Evolutionary conservation across 2,113 vertebrate genomes (phyloP), one percentile per base, ranked within the genome.

Genomic region (Leiothrix lutea): DNA sequence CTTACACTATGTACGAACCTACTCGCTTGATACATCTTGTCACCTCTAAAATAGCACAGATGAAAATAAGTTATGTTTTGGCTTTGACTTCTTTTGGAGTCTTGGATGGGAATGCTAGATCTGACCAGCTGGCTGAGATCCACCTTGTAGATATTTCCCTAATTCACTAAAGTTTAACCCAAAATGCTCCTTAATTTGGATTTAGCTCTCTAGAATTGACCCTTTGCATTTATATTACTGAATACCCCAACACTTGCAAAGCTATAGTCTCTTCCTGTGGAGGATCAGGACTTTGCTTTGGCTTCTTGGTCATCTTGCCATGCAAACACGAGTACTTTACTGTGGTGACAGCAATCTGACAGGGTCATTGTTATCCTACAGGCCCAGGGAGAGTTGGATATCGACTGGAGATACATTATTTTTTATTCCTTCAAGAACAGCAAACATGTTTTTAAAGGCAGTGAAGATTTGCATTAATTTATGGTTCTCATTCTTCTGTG

Each of bases 21-120:
- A 58, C 67, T 90, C 22, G 5, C 82, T 90, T 93, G 94, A 88
- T 90, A 51, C 75, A 74, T 96, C 92, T 97, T 66, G 5, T 94
- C 91, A 74, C 88, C 21, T 80, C 86, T 94, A 97, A 97, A 97
- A 97, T 95, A 97, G 94, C 82, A 45, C 82, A 80, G 94, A 95
- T 88, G 86, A 96, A 96, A 97, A 78, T 65, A 90, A 95, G 74
- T 92, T 97, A 87, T 5, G 16, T 45, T 91, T 87, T 89, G 90
- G 95, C 93, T 90, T 92, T 95, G 74, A 85, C 45, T 89, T 86
- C 64, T 90, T 88, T 88, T 85, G 54, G 38, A 87, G 53, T 54
- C 84, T 92, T 96, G 94, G 93, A 95, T 92, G 29, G 17, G 73
- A 92, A 44, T 70, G 45, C 84, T 93, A 73, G 70, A 80, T 95